These are phyloP conservation scores for Timandra comae DNA, from an alignment of 2,888 invertebrate genomes.

Conservation along the genomic window DNA sequence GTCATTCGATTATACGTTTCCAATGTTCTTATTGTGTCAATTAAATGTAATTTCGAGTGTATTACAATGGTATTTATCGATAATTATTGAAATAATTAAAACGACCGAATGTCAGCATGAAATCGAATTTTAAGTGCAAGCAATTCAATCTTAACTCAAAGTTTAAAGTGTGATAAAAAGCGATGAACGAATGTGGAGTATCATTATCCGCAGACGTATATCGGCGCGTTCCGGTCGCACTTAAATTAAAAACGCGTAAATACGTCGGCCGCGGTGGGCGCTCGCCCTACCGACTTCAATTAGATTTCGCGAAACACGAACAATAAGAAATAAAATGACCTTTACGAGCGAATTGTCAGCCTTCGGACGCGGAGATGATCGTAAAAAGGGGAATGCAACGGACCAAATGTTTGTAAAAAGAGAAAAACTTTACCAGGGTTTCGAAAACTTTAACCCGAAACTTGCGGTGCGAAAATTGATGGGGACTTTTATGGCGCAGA, in stretches of 20 bases:
- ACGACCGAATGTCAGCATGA: neutral
- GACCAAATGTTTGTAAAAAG: conserved; percentile 51
- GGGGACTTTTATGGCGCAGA: conserved; percentile 56
- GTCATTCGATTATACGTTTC: too few species aligned
- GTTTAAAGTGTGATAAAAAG: conserved; percentile 61
- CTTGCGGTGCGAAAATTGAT: conserved; percentile 53
- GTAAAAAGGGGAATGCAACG: conserved; percentile 71
- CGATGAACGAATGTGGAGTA: conserved; percentile 54
- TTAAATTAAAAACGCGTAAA: conserved; percentile 73
- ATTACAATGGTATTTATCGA: neutral
- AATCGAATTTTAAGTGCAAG: conserved; percentile 13
- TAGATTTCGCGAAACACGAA: conserved; percentile 73
- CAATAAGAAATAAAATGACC: conserved; percentile 75
- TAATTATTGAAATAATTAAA: conserved; percentile 5
- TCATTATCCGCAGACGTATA: conserved; percentile 55
- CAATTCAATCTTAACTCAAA: conserved; percentile 34
- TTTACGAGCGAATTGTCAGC: conserved; percentile 68
- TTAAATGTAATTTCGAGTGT: neutral
- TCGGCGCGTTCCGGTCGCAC: conserved; percentile 49
- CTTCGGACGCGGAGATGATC: conserved; percentile 60
- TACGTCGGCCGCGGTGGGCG: conserved; percentile 35
- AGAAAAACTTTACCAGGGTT: conserved; percentile 48
- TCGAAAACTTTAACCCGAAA: conserved; percentile 42
- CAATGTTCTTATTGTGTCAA: neutral
- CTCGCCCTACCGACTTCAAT: conserved; percentile 59